phyloP scores from a whole-genome alignment of 2,113 vertebrate species.

The Phoenicopterus ruber region DNA sequence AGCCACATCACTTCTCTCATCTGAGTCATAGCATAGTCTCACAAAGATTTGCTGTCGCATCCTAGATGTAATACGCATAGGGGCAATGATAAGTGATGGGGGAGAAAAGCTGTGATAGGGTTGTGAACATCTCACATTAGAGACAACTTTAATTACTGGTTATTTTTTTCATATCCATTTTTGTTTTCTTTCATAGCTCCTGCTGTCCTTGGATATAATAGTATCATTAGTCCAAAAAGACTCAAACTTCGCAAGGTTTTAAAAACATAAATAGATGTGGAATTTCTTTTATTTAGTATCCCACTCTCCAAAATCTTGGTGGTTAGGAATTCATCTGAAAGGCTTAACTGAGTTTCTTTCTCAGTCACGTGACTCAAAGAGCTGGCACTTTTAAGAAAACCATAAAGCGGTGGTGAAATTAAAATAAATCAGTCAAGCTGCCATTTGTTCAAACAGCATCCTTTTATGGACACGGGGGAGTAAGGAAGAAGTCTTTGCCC shows the following conservation, averaged over 20 bases:
- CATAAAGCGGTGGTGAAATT: background rate
- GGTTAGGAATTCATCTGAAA: background rate
- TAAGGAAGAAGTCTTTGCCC: conserved; percentile 27
- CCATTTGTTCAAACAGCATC: conserved; percentile 11
- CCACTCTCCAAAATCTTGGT: background rate
- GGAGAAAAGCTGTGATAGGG: background rate
- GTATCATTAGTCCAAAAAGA: background rate
- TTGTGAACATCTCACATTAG: background rate
- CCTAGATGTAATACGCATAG: background rate
- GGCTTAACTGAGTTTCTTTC: background rate
- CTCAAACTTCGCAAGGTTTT: background rate
- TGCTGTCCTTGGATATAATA: background rate
- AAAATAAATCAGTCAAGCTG: conserved; percentile 15
- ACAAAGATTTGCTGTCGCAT: background rate
- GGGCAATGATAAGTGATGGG: background rate
- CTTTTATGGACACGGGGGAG: conserved; percentile 2
- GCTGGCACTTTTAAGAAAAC: background rate
- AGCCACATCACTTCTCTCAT: background rate
- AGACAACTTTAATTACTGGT: background rate
- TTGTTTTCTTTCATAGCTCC: background rate
- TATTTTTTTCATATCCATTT: background rate
- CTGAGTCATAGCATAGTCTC: background rate
- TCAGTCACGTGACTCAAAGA: background rate
- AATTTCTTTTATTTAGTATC: background rate
- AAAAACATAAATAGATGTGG: background rate